These are phyloP conservation scores for Odontocerum albicorne DNA, from an alignment of 2,888 invertebrate genomes.

Conservation along the genomic window DNA sequence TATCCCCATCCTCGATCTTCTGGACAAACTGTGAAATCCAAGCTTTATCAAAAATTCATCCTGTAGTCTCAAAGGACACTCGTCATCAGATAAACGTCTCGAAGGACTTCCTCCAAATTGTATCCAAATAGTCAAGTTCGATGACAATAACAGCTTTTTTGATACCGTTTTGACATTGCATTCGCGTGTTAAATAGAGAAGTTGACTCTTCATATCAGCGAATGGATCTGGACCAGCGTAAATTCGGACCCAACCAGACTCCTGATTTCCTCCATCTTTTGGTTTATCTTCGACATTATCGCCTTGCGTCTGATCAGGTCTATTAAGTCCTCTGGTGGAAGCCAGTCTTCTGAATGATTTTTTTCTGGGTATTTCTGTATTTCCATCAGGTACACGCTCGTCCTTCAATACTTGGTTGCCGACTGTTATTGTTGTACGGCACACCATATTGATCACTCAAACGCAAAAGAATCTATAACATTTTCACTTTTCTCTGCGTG, in stretches of 20 bases:
- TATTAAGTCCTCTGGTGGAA: constrained; percentile 55
- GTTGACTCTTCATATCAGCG: constrained; percentile 56
- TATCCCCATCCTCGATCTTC: constrained; percentile 63
- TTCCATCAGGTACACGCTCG: constrained; percentile 2
- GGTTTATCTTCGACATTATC: constrained; percentile 32
- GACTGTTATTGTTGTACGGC: constrained; percentile 57
- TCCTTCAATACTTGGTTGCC: constrained; percentile 38
- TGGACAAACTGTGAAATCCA: constrained; percentile 61
- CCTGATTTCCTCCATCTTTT: constrained; percentile 19
- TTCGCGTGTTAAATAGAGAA: constrained; percentile 60
- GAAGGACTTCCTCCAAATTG: constrained; percentile 61
- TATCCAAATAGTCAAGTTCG: constrained; percentile 55
- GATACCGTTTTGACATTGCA: constrained; percentile 59
- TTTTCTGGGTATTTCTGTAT: constrained; percentile 45
- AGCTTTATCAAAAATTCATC: constrained; percentile 61
- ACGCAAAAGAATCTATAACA: neutral
- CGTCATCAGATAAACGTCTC: constrained; percentile 56
- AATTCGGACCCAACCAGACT: constrained; percentile 62
- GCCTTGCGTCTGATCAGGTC: constrained; percentile 38
- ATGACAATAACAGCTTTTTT: constrained; percentile 53
- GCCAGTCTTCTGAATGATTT: constrained; percentile 50
- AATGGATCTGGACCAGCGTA: constrained; percentile 60
- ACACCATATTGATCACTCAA: constrained; percentile 47
- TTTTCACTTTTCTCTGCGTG: constrained; percentile 18
- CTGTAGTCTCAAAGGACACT: constrained; percentile 62